A percentile compares a stretch with the other conserved stretches of the same genome.
These are phyloP conservation scores for Eutrigla gurnardus DNA, from an alignment of 2,797 vertebrate species.

Conservation along the genomic window DNA sequence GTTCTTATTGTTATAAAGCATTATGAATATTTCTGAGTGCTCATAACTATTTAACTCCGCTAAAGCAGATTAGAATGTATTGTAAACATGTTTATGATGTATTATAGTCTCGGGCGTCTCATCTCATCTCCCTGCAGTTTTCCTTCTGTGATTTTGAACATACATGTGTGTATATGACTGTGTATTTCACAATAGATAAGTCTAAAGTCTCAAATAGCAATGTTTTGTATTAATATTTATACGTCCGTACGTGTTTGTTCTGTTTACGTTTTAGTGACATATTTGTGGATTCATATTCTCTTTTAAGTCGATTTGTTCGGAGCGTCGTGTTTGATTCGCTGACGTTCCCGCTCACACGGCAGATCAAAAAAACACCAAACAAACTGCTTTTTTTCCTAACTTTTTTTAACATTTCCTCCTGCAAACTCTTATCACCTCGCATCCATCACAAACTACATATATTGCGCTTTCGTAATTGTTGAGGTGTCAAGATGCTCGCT, in stretches of 20 bases:
- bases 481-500: constrained; percentile 18
- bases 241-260: constrained; percentile 64
- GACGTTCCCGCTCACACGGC: constrained; percentile 27
- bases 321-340: constrained; percentile 42
- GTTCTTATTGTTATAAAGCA: background rate
- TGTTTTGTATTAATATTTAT: constrained; percentile 78
- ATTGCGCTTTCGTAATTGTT: constrained; percentile 2
- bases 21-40: background rate
- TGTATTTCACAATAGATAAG: constrained; percentile 73
- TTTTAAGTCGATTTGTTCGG: constrained; percentile 32
- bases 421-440: background rate
- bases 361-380: constrained; percentile 14
- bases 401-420: constrained; percentile 6
- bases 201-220: constrained; percentile 68
- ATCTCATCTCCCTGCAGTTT: constrained; percentile 43
- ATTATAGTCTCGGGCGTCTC: background rate
- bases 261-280: constrained; percentile 57
- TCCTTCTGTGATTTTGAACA: constrained; percentile 56
- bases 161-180: constrained; percentile 65
- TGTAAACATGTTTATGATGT: background rate
- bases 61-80: background rate
- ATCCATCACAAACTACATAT: constrained; percentile 13
- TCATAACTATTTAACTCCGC: background rate
- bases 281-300: constrained; percentile 52
- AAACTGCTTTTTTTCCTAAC: background rate